Percentiles rank a stretch among this genome's conserved stretches.
phyloP scores from a whole-genome alignment of 37 sponge, comb jelly and placozoan genomes.

The Halichondria panicea region DNA sequence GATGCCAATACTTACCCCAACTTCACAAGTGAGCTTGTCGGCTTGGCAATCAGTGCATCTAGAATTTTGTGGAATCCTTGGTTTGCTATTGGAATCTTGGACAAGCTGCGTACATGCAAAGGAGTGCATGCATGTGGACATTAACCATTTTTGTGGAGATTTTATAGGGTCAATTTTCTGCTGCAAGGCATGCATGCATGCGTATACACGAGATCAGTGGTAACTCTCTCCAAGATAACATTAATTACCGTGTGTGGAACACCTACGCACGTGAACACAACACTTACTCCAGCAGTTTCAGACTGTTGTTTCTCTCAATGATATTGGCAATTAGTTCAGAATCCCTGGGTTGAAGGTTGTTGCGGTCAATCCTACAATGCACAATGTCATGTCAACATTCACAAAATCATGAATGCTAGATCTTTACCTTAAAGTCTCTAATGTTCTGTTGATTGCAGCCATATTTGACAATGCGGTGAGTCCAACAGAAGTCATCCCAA shows the following conservation, averaged over 20 bases:
- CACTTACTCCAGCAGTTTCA: slow-evolving; percentile 28
- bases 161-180: no score
- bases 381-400: no score
- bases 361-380: slow-evolving; percentile 18
- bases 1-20: slow-evolving; percentile 41
- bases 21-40: slow-evolving; percentile 6
- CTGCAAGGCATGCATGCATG: no score
- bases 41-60: slow-evolving; percentile 32
- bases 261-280: no score
- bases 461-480: neutral
- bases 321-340: slow-evolving; percentile 11
- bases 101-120: slow-evolving; percentile 14
- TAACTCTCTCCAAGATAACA: no score
- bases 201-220: no score
- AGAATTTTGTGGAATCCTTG: slow-evolving; percentile 19
- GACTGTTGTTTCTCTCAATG: neutral
- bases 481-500: neutral
- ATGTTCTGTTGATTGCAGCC: neutral
- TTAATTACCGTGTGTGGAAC: no score
- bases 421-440: slow-evolving; percentile 23
- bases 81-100: slow-evolving; percentile 37
- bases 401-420: neutral
- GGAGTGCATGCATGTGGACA: no score
- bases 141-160: no score
- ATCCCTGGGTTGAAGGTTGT: neutral